Evolutionary conservation across 1,140 invertebrate genomes (phyloP).

Genomic region (Meloidogyne hapla): DNA sequence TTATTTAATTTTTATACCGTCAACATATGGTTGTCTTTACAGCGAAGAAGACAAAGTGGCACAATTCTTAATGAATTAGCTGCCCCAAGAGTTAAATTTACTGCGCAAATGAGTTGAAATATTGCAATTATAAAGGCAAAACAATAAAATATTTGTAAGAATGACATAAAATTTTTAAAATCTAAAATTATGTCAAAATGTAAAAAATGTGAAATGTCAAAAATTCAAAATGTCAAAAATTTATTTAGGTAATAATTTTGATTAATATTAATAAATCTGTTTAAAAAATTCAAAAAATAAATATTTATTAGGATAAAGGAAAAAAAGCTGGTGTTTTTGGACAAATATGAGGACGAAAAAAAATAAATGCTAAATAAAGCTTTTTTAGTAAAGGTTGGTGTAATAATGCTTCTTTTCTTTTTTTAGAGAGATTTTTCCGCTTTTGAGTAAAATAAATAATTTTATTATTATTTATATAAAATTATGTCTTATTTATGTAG

Average conservation of each 20-base stretch:
- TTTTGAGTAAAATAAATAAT: conserved; percentile 5
- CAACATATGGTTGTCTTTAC: conserved; percentile 29
- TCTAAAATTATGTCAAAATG: not conserved
- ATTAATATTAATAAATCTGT: too few species aligned
- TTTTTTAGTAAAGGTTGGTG: not conserved
- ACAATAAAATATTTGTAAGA: not conserved
- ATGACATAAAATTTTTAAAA: conserved; percentile 6
- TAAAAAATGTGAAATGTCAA: too few species aligned
- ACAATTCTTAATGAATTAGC: conserved; percentile 3
- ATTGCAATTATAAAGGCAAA: not conserved
- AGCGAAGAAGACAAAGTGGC: conserved; percentile 23
- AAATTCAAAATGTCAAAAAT: too few species aligned
- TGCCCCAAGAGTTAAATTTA: not conserved
- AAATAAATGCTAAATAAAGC: not conserved
- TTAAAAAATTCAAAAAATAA: not conserved
- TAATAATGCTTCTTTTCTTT: not conserved
- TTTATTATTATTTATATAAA: conserved; percentile 3
- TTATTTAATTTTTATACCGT: conserved; percentile 4
- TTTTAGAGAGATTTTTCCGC: conserved; percentile 5
- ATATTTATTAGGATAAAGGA: not conserved
- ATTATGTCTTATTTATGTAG: not conserved
- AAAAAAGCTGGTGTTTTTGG: not conserved
- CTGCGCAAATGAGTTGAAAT: not conserved
- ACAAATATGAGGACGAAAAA: not conserved
- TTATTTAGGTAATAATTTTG: too few species aligned